These are phyloP conservation scores for Anniella stebbinsi DNA, from an alignment of 2,797 vertebrate genomes.

Conservation along the genomic window DNA sequence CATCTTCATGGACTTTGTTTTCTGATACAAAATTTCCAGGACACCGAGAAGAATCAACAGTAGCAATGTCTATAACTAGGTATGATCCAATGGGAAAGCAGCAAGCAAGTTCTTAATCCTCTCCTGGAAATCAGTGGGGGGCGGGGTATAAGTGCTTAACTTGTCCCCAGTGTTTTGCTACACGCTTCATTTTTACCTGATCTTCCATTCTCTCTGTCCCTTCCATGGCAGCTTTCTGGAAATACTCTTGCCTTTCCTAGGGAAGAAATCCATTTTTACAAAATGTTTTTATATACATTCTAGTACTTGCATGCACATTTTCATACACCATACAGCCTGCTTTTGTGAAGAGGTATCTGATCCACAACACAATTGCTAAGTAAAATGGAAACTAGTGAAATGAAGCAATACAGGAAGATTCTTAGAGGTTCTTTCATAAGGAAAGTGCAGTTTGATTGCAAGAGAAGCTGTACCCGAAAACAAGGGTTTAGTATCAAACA, in stretches of 20 bases:
- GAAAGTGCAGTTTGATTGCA: neutral
- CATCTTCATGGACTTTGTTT: conserved; percentile 38
- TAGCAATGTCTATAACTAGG: neutral
- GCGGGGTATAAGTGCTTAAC: neutral
- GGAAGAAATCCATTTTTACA: conserved; percentile 60
- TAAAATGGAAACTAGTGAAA: neutral
- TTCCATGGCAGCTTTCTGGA: conserved; percentile 82
- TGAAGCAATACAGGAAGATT: neutral
- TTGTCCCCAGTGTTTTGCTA: neutral
- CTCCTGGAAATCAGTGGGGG: neutral
- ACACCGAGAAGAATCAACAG: conserved; percentile 28
- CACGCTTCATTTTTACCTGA: conserved; percentile 71
- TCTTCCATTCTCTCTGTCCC: conserved; percentile 82
- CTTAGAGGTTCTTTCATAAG: neutral
- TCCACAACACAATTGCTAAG: no score
- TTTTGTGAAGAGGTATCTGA: neutral
- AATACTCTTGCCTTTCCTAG: conserved; percentile 83
- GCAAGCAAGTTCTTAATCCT: neutral
- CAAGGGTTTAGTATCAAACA: neutral
- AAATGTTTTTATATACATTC: conserved; percentile 34
- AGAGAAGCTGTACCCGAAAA: neutral
- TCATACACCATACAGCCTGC: conserved; percentile 43
- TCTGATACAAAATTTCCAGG: conserved; percentile 37
- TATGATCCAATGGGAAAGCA: neutral
- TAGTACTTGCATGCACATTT: conserved; percentile 31